Evolutionary conservation across 2,888 invertebrate genomes (phyloP), one percentile per base, ranked within the genome.

Genomic region (Parapristionchus giblindavisi): DNA sequence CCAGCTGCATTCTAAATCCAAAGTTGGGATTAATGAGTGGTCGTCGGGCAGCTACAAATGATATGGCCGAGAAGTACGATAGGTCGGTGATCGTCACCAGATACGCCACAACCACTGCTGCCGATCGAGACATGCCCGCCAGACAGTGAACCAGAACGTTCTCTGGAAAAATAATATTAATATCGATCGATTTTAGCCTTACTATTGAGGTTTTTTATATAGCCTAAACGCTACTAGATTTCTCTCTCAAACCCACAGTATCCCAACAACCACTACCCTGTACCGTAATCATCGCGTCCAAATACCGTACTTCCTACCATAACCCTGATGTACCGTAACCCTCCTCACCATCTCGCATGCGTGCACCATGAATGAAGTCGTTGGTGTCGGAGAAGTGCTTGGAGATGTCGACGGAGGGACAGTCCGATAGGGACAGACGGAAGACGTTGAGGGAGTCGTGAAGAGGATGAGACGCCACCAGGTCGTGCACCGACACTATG

Each of bases 121-220:
- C 83, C 76, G 81, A 81, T 65, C 86, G 78, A 38, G 83, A 83
- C 51, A 81, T 81, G 3, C 86, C 86, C 27, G 83, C 83, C 24
- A 86, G 76, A 75, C 86, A 86, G 75, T 86, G 85, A 8, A 86
- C 80, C 34, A 86, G 77, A n/a, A 86, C 85, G 48, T 76, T 73
- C 73, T 84, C 85, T 85, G 71, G 21, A 80, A 58, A n/a, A n/a
- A n/a, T n/a, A n/a, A n/a, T n/a, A n/a, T n/a, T n/a, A n/a, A 14
- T 43, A 17, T 43, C 43, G 43, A 43, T 43, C 43, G 43, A 43
- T 43, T 43, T n/a, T n/a, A n/a, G n/a, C n/a, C n/a, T n/a, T n/a
- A n/a, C n/a, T n/a, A n/a, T n/a, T n/a, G n/a, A n/a, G n/a, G n/a
- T n/a, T n/a, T n/a, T n/a, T n/a, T n/a, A n/a, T n/a, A n/a, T n/a